phyloP scores from a whole-genome alignment of 2,888 invertebrate genomes.

The Perithous albicinctus region DNA sequence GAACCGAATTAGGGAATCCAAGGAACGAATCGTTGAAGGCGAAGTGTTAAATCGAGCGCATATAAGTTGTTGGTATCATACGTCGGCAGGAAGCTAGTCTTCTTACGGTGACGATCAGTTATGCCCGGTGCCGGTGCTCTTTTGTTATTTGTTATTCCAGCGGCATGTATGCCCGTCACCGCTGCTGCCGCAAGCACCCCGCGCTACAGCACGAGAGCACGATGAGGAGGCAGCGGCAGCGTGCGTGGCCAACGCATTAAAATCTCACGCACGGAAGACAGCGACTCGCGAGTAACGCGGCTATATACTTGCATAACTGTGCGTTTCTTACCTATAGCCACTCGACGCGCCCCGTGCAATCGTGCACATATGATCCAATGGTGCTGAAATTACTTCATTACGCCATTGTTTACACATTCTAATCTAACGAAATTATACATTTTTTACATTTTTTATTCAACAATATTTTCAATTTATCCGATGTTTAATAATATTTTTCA shows the following conservation, averaged over 20 bases:
- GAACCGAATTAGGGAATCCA: constrained; percentile 18
- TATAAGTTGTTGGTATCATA: constrained; percentile 37
- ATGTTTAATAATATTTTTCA: no score
- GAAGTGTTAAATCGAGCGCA: constrained; percentile 49
- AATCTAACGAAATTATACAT: not conserved
- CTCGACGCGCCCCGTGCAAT: constrained; percentile 45
- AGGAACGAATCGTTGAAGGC: constrained; percentile 23
- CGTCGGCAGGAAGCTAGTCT: constrained; percentile 60
- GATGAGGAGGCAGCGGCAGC: not conserved
- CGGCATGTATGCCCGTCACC: constrained; percentile 40
- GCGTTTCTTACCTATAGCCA: constrained; percentile 32
- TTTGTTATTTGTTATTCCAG: constrained; percentile 62
- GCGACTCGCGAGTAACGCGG: constrained; percentile 21
- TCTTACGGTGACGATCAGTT: constrained; percentile 61
- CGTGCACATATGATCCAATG: constrained; percentile 42
- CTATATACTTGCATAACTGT: constrained; percentile 65
- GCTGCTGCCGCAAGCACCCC: constrained; percentile 27
- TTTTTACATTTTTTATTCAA: not conserved
- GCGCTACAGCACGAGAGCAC: constrained; percentile 15
- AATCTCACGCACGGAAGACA: constrained; percentile 67
- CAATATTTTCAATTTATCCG: not conserved
- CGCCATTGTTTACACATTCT: constrained; percentile 29
- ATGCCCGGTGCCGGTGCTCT: constrained; percentile 41
- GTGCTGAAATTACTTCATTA: constrained; percentile 32
- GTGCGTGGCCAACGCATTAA: constrained; percentile 62